A percentile compares a stretch with the other conserved stretches of the same genome.
phyloP scores from a whole-genome alignment of 1,140 invertebrate species.

The Diprion similis region DNA sequence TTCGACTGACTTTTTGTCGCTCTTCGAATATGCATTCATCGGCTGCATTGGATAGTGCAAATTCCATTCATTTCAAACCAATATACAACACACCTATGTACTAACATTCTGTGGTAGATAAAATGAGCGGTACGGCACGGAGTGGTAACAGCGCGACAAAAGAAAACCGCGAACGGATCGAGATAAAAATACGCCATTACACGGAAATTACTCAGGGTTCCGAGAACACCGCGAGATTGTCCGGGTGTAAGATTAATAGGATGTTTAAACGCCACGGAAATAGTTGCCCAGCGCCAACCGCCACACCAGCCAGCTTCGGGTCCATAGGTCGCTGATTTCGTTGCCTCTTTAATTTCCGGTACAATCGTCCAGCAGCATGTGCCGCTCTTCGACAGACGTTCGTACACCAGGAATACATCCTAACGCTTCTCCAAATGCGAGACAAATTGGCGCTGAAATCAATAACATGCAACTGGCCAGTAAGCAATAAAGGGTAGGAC shows the following conservation, averaged over 20 bases:
- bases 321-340: background rate
- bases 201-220: background rate
- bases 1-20: too few species aligned
- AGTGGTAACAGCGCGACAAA: background rate
- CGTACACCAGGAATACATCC: background rate
- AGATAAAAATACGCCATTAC: slow-evolving; percentile 7
- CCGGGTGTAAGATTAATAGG: slow-evolving; percentile 4
- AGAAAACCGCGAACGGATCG: background rate
- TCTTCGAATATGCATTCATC: too few species aligned
- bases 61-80: too few species aligned
- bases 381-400: background rate
- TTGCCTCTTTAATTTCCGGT: background rate
- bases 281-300: background rate
- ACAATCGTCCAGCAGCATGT: background rate
- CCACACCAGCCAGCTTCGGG: background rate
- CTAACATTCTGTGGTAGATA: background rate
- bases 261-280: background rate
- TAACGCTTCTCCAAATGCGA: background rate
- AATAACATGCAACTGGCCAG: too few species aligned
- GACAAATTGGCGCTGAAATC: too few species aligned
- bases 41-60: too few species aligned
- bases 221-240: slow-evolving; percentile 1
- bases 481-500: too few species aligned
- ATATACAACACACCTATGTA: too few species aligned
- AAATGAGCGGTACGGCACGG: background rate